Base-by-base conservation (phyloP, 2,113 vertebrate species). In the Malurus cyaneus region DNA sequence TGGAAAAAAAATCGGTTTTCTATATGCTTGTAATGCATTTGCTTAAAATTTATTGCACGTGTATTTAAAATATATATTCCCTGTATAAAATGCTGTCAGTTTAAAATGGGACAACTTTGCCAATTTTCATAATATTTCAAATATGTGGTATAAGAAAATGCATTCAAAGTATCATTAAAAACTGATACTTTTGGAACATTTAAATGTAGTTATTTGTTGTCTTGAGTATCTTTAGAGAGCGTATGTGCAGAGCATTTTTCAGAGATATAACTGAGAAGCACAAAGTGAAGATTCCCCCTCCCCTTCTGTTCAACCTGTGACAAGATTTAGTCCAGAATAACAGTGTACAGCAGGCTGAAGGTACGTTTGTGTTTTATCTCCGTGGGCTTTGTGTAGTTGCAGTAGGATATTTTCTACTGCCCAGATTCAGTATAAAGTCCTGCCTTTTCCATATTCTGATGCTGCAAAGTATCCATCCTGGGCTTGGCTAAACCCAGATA, bases 1-100 rank as follows among this genome's bases (percentile, higher is more conserved):
- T 97, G 96, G 96, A 97, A 96, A 97, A 81, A 96, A 91, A 92
- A 89, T 15, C 88, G 66, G 32, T 70, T 89, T 95, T 97, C 96
- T 97, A n/a, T 96, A 50, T 89, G 57, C 88, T 95, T 88, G 81
- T 76, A 91, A 79, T 78, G 29, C 80, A 76, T 83, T 96, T 87
- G 80, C 69, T 89, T 79, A 94, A 96, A 96, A 86, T 94, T 81
- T 92, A 97, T 96, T 95, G 66, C 36, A 83, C 6, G 1, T 93
- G 61, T 32, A 90, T 96, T 93, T 97, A 89, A 97, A 94, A 88
- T 89, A 84, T 93, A 80, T 90, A 76, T 82, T 31, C 72, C 65
- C 18, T 50, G 56, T 92, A 78, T 96, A 96, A 95, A 81, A 78
- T 86, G 18, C 32, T 80, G 14, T 36, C 49, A 70, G 41, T 67